Evolutionary conservation across 53 echinoderm and acorn worm species (phyloP).

Genomic region (Henricia sp.): DNA sequence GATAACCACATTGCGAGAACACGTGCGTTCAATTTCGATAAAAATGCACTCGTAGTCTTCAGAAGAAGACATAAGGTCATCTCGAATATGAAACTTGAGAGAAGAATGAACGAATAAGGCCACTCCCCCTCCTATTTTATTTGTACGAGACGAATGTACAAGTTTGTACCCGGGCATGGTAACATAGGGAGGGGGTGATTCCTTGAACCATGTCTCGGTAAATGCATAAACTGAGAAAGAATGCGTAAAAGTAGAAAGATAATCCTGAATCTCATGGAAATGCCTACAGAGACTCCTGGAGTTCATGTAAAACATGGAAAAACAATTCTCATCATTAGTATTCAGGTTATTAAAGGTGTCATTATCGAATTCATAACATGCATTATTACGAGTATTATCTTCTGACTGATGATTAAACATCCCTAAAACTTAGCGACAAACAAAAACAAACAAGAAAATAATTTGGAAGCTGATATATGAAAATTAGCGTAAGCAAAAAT

Average conservation of each 20-base stretch:
- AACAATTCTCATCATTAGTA: too few species aligned
- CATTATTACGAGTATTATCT: too few species aligned
- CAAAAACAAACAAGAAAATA: too few species aligned
- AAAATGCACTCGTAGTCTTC: conserved; percentile 1
- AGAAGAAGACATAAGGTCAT: conserved; percentile 2
- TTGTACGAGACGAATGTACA: conserved; percentile 4
- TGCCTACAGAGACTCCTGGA: too few species aligned
- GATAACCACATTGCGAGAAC: conserved; percentile 2
- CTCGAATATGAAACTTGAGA: not conserved
- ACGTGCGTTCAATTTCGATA: not conserved
- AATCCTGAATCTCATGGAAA: conserved; percentile 23
- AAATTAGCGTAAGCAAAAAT: too few species aligned
- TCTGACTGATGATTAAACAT: too few species aligned
- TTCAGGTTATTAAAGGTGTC: too few species aligned
- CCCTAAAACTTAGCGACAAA: too few species aligned
- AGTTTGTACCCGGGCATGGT: conserved; percentile 11
- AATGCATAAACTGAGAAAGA: conserved; percentile 7
- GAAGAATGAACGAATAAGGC: conserved; percentile 8
- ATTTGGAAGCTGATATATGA: too few species aligned
- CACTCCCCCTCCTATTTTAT: conserved; percentile 8
- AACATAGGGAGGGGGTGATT: conserved; percentile 1
- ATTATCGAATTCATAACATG: too few species aligned
- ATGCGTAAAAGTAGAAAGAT: not conserved
- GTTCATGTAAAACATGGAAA: too few species aligned
- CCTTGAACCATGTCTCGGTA: conserved; percentile 13